These are phyloP conservation scores for Trichonephila inaurata DNA, from an alignment of 1,140 invertebrate species.

Conservation along the genomic window DNA sequence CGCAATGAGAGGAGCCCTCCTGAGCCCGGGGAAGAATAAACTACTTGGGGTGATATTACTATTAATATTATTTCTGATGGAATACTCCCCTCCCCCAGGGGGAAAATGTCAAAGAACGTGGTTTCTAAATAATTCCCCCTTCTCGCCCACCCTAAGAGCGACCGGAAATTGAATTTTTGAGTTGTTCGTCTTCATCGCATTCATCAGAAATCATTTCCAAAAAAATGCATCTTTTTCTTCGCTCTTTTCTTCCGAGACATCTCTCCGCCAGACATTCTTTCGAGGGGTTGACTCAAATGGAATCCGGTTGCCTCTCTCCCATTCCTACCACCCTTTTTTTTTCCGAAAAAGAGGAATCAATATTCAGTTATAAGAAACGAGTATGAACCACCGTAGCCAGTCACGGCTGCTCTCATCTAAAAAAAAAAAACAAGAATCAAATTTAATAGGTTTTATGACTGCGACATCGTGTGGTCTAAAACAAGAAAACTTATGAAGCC, in stretches of 20 bases:
- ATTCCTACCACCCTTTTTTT: not conserved
- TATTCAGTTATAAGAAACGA: not conserved
- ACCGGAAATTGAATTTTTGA: slow-evolving; percentile 67
- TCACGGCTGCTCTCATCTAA: not conserved
- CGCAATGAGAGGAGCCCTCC: no score
- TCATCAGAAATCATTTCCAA: slow-evolving; percentile 61
- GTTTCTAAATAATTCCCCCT: not conserved
- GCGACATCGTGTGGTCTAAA: not conserved
- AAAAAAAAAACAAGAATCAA: no score
- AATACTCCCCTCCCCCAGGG: not conserved
- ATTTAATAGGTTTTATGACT: no score
- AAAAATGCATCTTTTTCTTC: slow-evolving; percentile 1
- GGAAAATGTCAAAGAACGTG: not conserved
- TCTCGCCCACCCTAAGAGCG: not conserved
- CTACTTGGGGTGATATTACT: not conserved
- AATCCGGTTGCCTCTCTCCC: not conserved
- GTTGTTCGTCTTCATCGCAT: slow-evolving; percentile 59
- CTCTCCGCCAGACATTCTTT: not conserved
- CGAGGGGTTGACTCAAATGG: slow-evolving; percentile 9
- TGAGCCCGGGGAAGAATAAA: no score
- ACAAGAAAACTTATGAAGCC: not conserved
- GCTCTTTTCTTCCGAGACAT: not conserved
- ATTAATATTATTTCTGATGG: slow-evolving; percentile 9
- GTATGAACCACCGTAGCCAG: not conserved
- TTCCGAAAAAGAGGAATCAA: not conserved